Percentiles rank a stretch among this genome's conserved stretches.
phyloP scores from a whole-genome alignment of 2,113 vertebrate genomes.

The Macroglossus sobrinus region DNA sequence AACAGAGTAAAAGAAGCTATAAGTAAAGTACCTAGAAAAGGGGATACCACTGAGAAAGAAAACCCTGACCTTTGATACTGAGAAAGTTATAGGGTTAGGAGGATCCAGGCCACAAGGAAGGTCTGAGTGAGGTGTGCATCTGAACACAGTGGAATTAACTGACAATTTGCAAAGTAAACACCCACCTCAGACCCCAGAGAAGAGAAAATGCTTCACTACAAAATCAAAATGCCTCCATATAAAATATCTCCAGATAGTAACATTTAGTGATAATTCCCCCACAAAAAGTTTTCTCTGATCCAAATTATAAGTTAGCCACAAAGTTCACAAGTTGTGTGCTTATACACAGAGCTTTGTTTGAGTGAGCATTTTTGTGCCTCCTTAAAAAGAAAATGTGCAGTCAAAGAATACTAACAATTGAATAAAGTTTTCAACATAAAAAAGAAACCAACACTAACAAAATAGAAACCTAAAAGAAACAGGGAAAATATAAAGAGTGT shows the following conservation, averaged over 20 bases:
- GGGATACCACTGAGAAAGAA: neutral
- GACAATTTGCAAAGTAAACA: neutral
- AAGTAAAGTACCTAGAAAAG: neutral
- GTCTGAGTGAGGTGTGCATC: neutral
- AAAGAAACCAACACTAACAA: neutral
- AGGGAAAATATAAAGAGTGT: neutral
- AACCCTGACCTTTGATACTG: fast-evolving
- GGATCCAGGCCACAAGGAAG: neutral
- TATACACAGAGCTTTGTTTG: neutral
- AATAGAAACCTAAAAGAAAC: neutral
- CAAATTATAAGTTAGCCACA: neutral
- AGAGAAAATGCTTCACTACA: neutral
- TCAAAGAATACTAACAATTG: neutral
- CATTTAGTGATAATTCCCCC: neutral
- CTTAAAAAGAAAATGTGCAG: neutral
- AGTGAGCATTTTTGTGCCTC: neutral
- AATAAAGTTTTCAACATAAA: neutral
- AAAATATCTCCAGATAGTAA: neutral
- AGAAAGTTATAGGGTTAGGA: fast-evolving
- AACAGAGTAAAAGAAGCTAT: neutral
- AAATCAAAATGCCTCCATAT: neutral
- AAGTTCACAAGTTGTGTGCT: neutral
- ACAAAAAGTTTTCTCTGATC: neutral
- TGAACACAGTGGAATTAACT: neutral
- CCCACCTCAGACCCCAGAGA: neutral